These are phyloP conservation scores for Acholoe squamosa DNA, from an alignment of 2,888 invertebrate genomes.

Conservation along the genomic window DNA sequence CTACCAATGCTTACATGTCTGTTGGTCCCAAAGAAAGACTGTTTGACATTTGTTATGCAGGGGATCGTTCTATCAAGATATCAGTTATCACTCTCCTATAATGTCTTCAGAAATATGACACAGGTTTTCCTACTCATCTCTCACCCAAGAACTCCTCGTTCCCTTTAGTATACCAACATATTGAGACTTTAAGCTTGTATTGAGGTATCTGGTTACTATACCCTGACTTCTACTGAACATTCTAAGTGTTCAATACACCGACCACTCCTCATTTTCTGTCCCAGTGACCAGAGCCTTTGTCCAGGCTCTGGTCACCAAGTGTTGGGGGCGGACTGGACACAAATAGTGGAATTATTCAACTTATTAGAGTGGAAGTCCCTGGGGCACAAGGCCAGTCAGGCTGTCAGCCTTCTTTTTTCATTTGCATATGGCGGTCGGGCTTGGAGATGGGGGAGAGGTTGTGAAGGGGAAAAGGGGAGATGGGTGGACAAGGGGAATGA, in stretches of 20 bases:
- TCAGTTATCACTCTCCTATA: no score
- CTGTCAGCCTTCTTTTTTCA: conserved; percentile 41
- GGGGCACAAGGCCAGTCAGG: not conserved
- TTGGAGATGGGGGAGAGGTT: not conserved
- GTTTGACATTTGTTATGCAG: no score
- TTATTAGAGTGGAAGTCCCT: conserved; percentile 59
- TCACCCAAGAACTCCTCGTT: no score
- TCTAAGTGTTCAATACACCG: not conserved
- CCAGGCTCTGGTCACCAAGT: not conserved
- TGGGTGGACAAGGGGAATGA: not conserved
- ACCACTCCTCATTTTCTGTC: conserved; percentile 44
- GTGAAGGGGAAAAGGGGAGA: not conserved
- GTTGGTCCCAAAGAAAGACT: no score
- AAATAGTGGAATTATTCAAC: conserved; percentile 63
- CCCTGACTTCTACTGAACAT: no score
- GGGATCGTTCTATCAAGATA: no score
- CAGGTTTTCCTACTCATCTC: no score
- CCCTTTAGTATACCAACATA: no score
- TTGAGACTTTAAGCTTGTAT: no score
- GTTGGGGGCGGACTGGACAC: conserved; percentile 56
- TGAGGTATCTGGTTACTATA: no score
- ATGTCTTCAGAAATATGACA: no score
- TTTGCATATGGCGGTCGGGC: conserved; percentile 41
- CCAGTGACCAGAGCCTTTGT: conserved; percentile 51
- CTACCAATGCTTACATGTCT: no score